A percentile compares a stretch with the other conserved stretches of the same genome.
Conservation (phyloP, 92 coral and sea anemone species). For the Zoanthus solanderi region DNA sequence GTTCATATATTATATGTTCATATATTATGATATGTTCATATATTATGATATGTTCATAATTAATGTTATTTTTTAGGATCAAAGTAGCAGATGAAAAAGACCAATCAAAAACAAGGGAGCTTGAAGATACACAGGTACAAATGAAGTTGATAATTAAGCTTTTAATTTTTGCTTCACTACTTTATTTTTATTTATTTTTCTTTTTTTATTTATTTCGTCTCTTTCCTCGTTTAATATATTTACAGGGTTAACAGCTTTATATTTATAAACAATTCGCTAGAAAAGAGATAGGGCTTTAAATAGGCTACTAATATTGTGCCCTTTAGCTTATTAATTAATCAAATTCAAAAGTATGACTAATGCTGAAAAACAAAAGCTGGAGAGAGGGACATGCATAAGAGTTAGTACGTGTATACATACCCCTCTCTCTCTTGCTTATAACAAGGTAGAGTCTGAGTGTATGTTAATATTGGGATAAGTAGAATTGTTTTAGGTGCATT, state of each 20-base stretch:
- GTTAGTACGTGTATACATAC: too few species aligned
- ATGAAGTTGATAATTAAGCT: not conserved
- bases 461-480: not conserved
- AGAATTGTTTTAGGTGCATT: conserved; percentile 4
- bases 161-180: not conserved
- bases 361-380: too few species aligned
- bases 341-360: too few species aligned
- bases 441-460: not conserved
- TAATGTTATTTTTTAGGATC: conserved; percentile 54
- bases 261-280: too few species aligned
- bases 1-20: not conserved
- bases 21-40: not conserved
- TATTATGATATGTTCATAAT: not conserved
- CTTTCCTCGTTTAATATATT: too few species aligned
- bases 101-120: conserved; percentile 82
- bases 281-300: too few species aligned
- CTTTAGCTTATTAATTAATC: too few species aligned
- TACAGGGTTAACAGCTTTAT: too few species aligned
- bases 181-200: too few species aligned
- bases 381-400: too few species aligned
- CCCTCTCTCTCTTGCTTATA: not conserved
- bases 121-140: conserved; percentile 88
- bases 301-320: too few species aligned
- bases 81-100: conserved; percentile 92
- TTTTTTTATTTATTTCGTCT: too few species aligned